Base-by-base conservation (phyloP, 35 echinoderm and acorn worm species). In the Lytechinus variegatus region DNA sequence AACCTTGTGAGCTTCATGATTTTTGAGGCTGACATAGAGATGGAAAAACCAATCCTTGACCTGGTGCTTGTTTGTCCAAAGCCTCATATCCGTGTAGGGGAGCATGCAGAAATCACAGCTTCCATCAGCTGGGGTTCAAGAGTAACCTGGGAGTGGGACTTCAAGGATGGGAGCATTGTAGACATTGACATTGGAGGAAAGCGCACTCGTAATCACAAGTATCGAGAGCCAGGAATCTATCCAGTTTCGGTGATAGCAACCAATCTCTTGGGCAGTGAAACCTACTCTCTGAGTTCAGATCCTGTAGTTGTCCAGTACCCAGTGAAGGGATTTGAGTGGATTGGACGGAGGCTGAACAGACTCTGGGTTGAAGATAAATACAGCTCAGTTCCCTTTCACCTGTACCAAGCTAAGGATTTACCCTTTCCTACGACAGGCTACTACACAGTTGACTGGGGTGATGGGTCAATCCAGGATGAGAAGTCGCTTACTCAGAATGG, bases 1-100 rank as follows among this genome's bases (percentile, higher is more conserved):
- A 99, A 99, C 33, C 95, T 99, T 1, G 98, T 99, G 4, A 99
- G 97, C 88, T 97, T 95, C 95, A 96, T 97, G 97, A 52, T 91
- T 4, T 99, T 99, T 94, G 94, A 94, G 14, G 87, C 96, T 5
- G 92, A 96, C 33, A 96, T 99, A 27, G 98, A 99, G 89, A 97
- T 99, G 96, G 98, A 99, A 86, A 89, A 90, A 92, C 96, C 97
- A 0, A 95, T 99, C 52, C 55, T 97, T 24, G 94, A 96, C 16
- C 88, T 99, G n/a, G 61, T 10, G 33, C 91, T 99, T 8, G 86
- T 57, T 5, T 97, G 95, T 16, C 87, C 89, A 19, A n/a, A 53
- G 52, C 97, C 66, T 12, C 96, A 99, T 29, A 97, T 96, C 11
- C 95, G 87, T 54, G 98, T 99, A 1, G 94, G 86, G 1, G 16